A percentile compares a stretch with the other conserved stretches of the same genome.
phyloP scores from a whole-genome alignment of 2,797 vertebrate genomes.

The Australoheros facetus region DNA sequence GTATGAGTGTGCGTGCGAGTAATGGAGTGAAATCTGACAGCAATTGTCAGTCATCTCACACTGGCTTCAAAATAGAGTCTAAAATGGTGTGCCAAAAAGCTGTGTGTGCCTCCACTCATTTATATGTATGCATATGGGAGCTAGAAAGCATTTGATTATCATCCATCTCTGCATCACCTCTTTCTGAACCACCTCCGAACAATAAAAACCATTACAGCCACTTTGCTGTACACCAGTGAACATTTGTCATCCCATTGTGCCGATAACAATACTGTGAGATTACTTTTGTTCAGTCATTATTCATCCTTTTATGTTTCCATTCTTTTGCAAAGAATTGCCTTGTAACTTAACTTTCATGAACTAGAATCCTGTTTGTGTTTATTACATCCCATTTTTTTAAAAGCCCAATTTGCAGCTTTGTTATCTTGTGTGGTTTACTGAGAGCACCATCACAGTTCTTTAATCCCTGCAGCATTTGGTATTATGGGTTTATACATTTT shows the following conservation, averaged over 20 bases:
- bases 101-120: conserved; percentile 14
- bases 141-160: conserved; percentile 64
- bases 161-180: conserved; percentile 52
- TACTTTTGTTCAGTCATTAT: conserved; percentile 50
- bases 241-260: conserved; percentile 64
- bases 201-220: conserved; percentile 64
- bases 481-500: not conserved
- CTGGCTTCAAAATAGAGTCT: conserved; percentile 31
- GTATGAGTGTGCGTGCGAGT: conserved; percentile 20
- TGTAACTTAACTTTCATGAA: conserved; percentile 38
- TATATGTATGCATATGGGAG: conserved; percentile 14
- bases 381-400: conserved; percentile 8
- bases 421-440: conserved; percentile 2
- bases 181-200: conserved; percentile 45
- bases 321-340: conserved; percentile 10
- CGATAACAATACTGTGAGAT: conserved; percentile 48
- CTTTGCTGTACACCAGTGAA: conserved; percentile 48
- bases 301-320: conserved; percentile 49
- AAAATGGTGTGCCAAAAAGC: conserved; percentile 47
- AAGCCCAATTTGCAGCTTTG: conserved; percentile 5
- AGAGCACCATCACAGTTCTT: not conserved
- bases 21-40: conserved; percentile 69
- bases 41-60: conserved; percentile 68
- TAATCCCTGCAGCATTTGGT: not conserved
- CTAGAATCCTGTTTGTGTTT: conserved; percentile 29